phyloP scores from a whole-genome alignment of 2,797 vertebrate species.

The Poliocrania exsul region DNA sequence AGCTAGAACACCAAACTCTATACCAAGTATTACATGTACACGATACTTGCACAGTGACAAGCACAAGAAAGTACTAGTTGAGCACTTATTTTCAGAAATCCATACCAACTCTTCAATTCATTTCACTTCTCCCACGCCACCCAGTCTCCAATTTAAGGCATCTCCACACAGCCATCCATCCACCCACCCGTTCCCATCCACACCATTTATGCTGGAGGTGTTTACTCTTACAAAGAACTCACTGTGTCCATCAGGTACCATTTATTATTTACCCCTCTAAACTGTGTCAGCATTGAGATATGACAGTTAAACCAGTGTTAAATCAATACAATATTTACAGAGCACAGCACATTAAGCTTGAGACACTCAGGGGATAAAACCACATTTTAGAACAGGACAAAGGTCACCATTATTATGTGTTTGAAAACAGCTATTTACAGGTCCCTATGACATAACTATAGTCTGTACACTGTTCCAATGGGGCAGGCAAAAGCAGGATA shows the following conservation, averaged over 20 bases:
- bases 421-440: slow-evolving; percentile 82
- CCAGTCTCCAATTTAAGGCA: slow-evolving; percentile 86
- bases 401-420: slow-evolving; percentile 78
- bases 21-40: slow-evolving; percentile 66
- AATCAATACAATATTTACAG: slow-evolving; percentile 91
- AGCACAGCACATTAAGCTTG: slow-evolving; percentile 84
- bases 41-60: slow-evolving; percentile 70
- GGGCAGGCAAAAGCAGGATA: slow-evolving; percentile 79
- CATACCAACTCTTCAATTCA: slow-evolving; percentile 82
- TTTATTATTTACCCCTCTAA: slow-evolving; percentile 81
- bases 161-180: slow-evolving; percentile 77
- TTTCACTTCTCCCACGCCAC: slow-evolving; percentile 76
- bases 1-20: slow-evolving; percentile 69
- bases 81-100: slow-evolving; percentile 67
- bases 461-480: slow-evolving; percentile 77
- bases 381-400: slow-evolving; percentile 82
- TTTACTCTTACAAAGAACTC: slow-evolving; percentile 65
- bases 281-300: slow-evolving; percentile 83
- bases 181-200: slow-evolving; percentile 76
- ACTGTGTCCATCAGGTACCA: slow-evolving; percentile 76
- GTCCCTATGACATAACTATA: slow-evolving; percentile 80
- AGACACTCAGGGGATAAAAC: slow-evolving; percentile 81
- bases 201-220: slow-evolving; percentile 75
- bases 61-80: slow-evolving; percentile 65
- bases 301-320: slow-evolving; percentile 87